phyloP scores from a whole-genome alignment of 1,140 invertebrate genomes.

The Sitophilus oryzae region DNA sequence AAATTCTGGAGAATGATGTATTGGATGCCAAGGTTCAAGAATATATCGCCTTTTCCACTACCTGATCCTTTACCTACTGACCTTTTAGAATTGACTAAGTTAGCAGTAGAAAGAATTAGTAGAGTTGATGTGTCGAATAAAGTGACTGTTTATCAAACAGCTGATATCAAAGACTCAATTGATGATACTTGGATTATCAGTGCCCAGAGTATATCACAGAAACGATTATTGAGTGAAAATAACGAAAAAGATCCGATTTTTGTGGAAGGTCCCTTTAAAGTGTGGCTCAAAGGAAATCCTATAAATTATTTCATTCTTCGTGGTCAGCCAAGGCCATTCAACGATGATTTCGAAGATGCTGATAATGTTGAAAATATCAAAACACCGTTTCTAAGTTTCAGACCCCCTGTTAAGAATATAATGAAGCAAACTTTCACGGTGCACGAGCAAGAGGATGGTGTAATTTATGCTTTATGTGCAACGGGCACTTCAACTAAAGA shows the following conservation, averaged over 20 bases:
- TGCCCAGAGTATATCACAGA: conserved; percentile 75
- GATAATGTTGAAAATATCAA: conserved; percentile 60
- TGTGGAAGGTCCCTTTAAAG: conserved; percentile 80
- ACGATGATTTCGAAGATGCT: conserved; percentile 45
- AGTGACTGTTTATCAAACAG: conserved; percentile 64
- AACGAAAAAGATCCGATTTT: conserved; percentile 63
- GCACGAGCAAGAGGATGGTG: conserved; percentile 93
- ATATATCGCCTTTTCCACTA: conserved; percentile 83
- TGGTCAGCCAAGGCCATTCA: conserved; percentile 52
- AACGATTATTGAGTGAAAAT: conserved; percentile 66
- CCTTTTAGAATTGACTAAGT: conserved; percentile 70
- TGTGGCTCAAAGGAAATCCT: conserved; percentile 69
- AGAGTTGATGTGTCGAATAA: conserved; percentile 74
- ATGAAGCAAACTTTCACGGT: conserved; percentile 55
- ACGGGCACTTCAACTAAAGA: conserved; percentile 81
- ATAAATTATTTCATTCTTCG: conserved; percentile 84
- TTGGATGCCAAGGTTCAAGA: conserved; percentile 96
- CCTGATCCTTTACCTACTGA: conserved; percentile 70
- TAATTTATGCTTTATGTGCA: conserved; percentile 66
- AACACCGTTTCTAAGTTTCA: conserved; percentile 54
- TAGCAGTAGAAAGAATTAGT: conserved; percentile 82
- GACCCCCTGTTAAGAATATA: conserved; percentile 41
- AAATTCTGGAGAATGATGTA: conserved; percentile 93
- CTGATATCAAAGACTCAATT: conserved; percentile 65
- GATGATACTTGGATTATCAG: conserved; percentile 94